Evolutionary conservation across 2,113 vertebrate genomes (phyloP), one percentile per base, ranked within the genome.

Genomic region (Carettochelys insculpta): DNA sequence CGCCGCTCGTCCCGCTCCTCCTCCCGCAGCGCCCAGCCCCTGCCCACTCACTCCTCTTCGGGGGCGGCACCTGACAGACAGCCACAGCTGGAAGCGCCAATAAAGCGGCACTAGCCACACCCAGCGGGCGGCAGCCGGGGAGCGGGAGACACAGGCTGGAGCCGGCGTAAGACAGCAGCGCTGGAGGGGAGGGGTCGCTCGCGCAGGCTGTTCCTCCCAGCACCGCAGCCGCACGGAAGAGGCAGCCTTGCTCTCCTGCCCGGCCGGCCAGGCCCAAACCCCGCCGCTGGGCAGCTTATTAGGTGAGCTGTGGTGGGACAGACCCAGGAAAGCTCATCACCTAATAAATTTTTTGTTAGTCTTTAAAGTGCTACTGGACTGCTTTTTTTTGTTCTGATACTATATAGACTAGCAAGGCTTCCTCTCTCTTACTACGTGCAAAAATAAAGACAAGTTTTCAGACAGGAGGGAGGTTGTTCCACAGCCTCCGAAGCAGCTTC

Each of bases 1-100:
- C 11, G 45, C 79, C 16, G 51, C 83, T 53, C 27, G 8, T 31
- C 43, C 80, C 22, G 16, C 25, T 31, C n/a, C 58, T 38, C 73
- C 53, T 51, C 34, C 61, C 17, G 38, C 71, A 71, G 71, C n/a
- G 53, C 78, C 80, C 38, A 48, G 83, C 82, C 76, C 82, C 82
- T 83, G 89, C 78, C 81, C 90, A 92, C 78, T 38, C 89, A 50
- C 38, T 73, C 54, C 45, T 79, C 76, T 58, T n/a, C 27, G 82
- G 94, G 94, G 93, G 95, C 77, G 65, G 87, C 88, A 85, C 80
- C 94, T 94, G 96, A 95, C 96, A 92, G 94, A 97, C 96, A 96
- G 94, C 82, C 96, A 80, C 96, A 97, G 92, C 97, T 95, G 97
- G 94, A 86, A 83, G 85, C 50, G n/a, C 80, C 53, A 20, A 83